These are phyloP conservation scores for Zaprionus gabonicus DNA, from an alignment of 1,140 invertebrate species.

Conservation along the genomic window DNA sequence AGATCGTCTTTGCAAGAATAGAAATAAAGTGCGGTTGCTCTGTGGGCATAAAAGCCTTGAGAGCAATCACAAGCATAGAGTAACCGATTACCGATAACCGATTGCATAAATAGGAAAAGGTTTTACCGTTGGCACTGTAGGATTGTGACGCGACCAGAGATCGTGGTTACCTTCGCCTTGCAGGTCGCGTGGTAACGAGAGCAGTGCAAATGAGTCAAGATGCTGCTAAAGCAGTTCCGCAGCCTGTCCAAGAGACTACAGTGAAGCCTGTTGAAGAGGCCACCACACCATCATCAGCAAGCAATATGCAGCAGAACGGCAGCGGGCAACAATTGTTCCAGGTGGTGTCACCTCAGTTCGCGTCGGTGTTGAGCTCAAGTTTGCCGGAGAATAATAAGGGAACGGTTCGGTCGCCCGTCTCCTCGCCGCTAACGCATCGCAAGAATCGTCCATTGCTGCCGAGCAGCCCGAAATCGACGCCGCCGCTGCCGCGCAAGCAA, in stretches of 20 bases:
- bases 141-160: neutral
- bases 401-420: slow-evolving; percentile 70
- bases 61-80: neutral
- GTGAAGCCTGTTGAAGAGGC: slow-evolving; percentile 40
- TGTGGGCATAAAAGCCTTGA: neutral
- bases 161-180: neutral
- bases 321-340: slow-evolving; percentile 64
- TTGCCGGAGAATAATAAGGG: slow-evolving; percentile 67
- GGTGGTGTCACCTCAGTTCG: slow-evolving; percentile 74
- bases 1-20: neutral
- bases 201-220: slow-evolving; percentile 71
- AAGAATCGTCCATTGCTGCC: slow-evolving; percentile 70
- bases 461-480: slow-evolving; percentile 77
- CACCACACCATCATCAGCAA: slow-evolving; percentile 24
- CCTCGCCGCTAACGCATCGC: slow-evolving; percentile 68
- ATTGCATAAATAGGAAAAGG: neutral
- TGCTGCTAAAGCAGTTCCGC: slow-evolving; percentile 56
- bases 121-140: neutral
- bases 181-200: slow-evolving; percentile 29
- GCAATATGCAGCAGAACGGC: slow-evolving; percentile 61
- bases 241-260: slow-evolving; percentile 23
- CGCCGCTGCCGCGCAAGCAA: slow-evolving; percentile 72
- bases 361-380: slow-evolving; percentile 73
- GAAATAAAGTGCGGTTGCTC: neutral
- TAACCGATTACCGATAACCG: neutral